These are phyloP conservation scores for Pseudeuparius sepicola DNA, from an alignment of 2,888 invertebrate genomes.

Conservation along the genomic window DNA sequence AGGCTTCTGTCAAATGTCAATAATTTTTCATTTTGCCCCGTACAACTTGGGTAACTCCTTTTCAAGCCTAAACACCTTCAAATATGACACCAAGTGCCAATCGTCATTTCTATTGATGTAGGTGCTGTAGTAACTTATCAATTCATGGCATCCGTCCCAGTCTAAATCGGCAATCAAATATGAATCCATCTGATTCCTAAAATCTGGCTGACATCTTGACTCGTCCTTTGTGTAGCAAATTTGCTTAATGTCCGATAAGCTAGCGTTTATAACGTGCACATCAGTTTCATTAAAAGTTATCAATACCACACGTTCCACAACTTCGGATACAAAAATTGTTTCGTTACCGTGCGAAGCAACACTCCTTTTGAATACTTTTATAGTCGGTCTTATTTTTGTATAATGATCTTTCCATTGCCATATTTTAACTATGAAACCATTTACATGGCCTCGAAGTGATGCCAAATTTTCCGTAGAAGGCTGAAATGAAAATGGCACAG, in stretches of 20 bases:
- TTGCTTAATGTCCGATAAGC: constrained; percentile 67
- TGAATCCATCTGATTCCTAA: constrained; percentile 62
- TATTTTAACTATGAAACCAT: constrained; percentile 71
- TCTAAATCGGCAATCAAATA: constrained; percentile 66
- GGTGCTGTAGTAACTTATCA: constrained; percentile 66
- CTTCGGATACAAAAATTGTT: constrained; percentile 27
- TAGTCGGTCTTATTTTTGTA: constrained; percentile 21
- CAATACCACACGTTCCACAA: constrained; percentile 58
- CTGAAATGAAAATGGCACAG: constrained; percentile 55
- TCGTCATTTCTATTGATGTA: constrained; percentile 42
- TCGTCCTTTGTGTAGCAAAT: constrained; percentile 47
- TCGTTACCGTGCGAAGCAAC: constrained; percentile 20
- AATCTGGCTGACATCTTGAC: constrained; percentile 59
- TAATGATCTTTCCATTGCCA: constrained; percentile 60
- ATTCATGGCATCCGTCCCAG: constrained; percentile 63
- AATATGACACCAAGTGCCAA: constrained; percentile 58
- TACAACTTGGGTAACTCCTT: constrained; percentile 64
- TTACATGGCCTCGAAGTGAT: constrained; percentile 44
- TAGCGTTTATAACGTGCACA: constrained; percentile 66
- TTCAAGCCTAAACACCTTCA: constrained; percentile 59
- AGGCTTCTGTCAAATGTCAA: no score
- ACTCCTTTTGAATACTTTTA: constrained; percentile 23
- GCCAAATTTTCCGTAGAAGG: constrained; percentile 34
- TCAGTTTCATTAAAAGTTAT: constrained; percentile 66
- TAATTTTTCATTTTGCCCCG: constrained; percentile 38